phyloP scores from a whole-genome alignment of 2,113 vertebrate species.

The Hippocampus mohnikei region DNA sequence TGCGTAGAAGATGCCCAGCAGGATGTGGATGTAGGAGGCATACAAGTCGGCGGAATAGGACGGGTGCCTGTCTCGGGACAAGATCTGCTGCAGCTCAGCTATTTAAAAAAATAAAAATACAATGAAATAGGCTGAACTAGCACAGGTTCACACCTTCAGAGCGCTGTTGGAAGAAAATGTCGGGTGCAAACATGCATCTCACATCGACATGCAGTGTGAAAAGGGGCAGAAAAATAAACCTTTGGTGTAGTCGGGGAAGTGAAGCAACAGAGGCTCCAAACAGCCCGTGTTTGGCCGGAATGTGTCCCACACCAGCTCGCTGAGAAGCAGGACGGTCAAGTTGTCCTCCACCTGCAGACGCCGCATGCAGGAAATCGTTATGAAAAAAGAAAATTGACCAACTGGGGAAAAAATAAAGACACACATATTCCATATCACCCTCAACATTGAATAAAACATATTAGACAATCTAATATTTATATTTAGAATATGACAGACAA shows the following conservation, averaged over 20 bases:
- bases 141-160: slow-evolving; percentile 6
- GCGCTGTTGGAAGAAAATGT: slow-evolving; percentile 30
- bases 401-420: too few relatives aligned
- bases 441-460: too few relatives aligned
- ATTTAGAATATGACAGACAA: too few relatives aligned
- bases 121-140: background rate
- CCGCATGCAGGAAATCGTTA: background rate
- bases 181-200: slow-evolving; percentile 48
- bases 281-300: slow-evolving; percentile 88
- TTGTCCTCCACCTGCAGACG: slow-evolving; percentile 81
- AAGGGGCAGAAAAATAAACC: slow-evolving; percentile 66
- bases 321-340: slow-evolving; percentile 87
- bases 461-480: too few relatives aligned
- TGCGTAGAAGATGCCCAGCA: slow-evolving; percentile 93
- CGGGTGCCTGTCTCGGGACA: slow-evolving; percentile 81
- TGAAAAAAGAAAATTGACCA: background rate
- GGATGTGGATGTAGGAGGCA: slow-evolving; percentile 90
- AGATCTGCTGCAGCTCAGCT: slow-evolving; percentile 90
- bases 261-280: slow-evolving; percentile 86
- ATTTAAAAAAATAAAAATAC: slow-evolving; percentile 12
- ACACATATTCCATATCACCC: too few relatives aligned
- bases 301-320: slow-evolving; percentile 93
- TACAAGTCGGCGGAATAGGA: slow-evolving; percentile 89
- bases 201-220: slow-evolving; percentile 1
- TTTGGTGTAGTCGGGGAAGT: slow-evolving; percentile 97